phyloP scores from a whole-genome alignment of 2,113 vertebrate genomes.

The Trichomycterus rosablanca region DNA sequence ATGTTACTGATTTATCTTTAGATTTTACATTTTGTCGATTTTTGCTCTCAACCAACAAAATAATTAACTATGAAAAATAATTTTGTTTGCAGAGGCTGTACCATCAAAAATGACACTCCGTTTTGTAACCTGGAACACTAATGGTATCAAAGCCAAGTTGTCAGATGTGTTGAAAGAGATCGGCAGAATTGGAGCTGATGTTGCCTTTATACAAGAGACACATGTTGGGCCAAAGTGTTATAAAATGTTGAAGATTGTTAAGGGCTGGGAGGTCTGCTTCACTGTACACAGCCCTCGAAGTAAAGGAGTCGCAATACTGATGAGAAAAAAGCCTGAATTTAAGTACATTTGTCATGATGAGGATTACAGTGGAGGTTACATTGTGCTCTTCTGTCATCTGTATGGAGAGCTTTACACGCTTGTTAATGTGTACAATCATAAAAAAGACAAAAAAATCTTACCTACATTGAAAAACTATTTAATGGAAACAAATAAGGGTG shows the following conservation, averaged over 20 bases:
- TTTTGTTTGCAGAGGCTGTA: no score
- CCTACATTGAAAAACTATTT: slow-evolving; percentile 45
- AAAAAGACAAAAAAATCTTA: slow-evolving; percentile 20
- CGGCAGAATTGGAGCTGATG: not conserved
- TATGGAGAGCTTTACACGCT: slow-evolving; percentile 33
- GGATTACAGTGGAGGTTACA: slow-evolving; percentile 11
- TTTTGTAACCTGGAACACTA: slow-evolving; percentile 10
- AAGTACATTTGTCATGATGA: slow-evolving; percentile 18
- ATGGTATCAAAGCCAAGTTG: not conserved
- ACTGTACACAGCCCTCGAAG: not conserved
- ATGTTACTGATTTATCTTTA: no score
- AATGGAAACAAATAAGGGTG: slow-evolving; percentile 39
- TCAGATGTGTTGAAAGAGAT: no score
- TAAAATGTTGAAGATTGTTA: not conserved
- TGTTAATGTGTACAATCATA: slow-evolving; percentile 47
- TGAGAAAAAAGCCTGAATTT: not conserved
- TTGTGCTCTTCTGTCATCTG: slow-evolving; percentile 27
- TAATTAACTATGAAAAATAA: no score
- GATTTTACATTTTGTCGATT: no score
- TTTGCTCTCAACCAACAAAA: no score
- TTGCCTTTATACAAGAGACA: slow-evolving; percentile 9
- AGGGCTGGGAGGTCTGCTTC: not conserved
- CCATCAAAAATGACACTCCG: no score
- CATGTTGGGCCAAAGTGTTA: not conserved
- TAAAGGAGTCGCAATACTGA: slow-evolving; percentile 34